Conservation (phyloP, 2,888 invertebrate genomes). For the Sphaerophoria rueppellii region DNA sequence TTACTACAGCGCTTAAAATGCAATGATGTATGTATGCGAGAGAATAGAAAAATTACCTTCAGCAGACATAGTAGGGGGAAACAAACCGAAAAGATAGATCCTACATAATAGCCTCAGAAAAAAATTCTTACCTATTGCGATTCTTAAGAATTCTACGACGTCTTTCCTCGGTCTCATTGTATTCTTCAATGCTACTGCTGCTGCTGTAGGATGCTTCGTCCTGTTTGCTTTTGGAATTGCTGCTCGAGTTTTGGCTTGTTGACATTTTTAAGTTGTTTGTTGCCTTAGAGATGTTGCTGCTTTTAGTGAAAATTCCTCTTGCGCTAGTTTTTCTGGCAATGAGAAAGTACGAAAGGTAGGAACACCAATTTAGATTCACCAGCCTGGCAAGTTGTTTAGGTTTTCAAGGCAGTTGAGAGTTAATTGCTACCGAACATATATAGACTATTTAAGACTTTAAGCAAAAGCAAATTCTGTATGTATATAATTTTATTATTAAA, state of each 20-base stretch:
- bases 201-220: conserved; percentile 82
- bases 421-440: conserved; percentile 29
- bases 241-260: conserved; percentile 79
- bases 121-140: conserved; percentile 84
- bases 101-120: no score
- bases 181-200: conserved; percentile 94
- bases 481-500: conserved; percentile 52
- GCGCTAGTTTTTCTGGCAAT: conserved; percentile 53
- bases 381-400: conserved; percentile 57
- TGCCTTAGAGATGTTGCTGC: background rate
- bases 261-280: conserved; percentile 76
- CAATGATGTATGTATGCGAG: no score
- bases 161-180: conserved; percentile 88
- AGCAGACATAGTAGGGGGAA: no score
- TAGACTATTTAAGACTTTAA: conserved; percentile 11
- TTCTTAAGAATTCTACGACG: conserved; percentile 87
- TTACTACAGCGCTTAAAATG: no score
- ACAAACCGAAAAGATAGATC: no score
- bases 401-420: conserved; percentile 52
- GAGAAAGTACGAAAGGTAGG: conserved; percentile 69
- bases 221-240: conserved; percentile 76
- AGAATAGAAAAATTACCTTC: no score
- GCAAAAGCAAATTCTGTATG: conserved; percentile 43
- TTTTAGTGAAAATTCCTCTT: conserved; percentile 41
- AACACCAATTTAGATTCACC: conserved; percentile 72